Base-by-base conservation (phyloP, 1,140 invertebrate species). In the Leguminivora glycinivorella region DNA sequence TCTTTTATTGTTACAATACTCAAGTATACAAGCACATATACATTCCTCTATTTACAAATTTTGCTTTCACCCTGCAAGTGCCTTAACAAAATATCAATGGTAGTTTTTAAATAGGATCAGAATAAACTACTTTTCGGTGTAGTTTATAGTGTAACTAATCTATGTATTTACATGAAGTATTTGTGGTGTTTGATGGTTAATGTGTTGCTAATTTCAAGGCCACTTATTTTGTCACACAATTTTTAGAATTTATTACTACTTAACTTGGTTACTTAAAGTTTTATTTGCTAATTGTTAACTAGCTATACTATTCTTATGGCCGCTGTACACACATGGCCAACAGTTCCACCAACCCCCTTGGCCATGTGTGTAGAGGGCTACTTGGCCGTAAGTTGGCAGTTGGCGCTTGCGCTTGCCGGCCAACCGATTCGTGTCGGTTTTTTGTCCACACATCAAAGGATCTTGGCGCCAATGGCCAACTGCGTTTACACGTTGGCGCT, bases 1-100 rank as follows among this genome's bases (percentile, higher is more conserved):
- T 68, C 70, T 12, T 56, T 43, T 19, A 71, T 63, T 43, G 47
- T 70, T 52, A 74, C 17, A 52, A 6, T 52, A 52, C 22, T 22
- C 6, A 52, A 52, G 5, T 52, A 22, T 1, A 52, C 2, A 52
- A 22, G 47, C 22, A 52, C 6, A n/a, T 10, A 52, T 52, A 22
- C 5, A 22, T 19, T 52, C 0, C 19, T 52, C 17, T 10, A 22
- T 52, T 52, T 17, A 10, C 19, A 52, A 52, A 52, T 10, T 22
- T 22, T 22, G 19, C 47, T 52, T 52, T 52, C 47, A 52, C 47
- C 19, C 47, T 22, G 17, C 19, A 17, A 17, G 26, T 63, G n/a
- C 58, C 24, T 22, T 34, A 22, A 17, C 24, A 26, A 26, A 34
- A 19, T 29, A 4, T 31, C n/a, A n/a, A 29, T 5, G 26, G 6